phyloP scores from a whole-genome alignment of 2,797 vertebrate species.

The Sebastes aleutianus region DNA sequence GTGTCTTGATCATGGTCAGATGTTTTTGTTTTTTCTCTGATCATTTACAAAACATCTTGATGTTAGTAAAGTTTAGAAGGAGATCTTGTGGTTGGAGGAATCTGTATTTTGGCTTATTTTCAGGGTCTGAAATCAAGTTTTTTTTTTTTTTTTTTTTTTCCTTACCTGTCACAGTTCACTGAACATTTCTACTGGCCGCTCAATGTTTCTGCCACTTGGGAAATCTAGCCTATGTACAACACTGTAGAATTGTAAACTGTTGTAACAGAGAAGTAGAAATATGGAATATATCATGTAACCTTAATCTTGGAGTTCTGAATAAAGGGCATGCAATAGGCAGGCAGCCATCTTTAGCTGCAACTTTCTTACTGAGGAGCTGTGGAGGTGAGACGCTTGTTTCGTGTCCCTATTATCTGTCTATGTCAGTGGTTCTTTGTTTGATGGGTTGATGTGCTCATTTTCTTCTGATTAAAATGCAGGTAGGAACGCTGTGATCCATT shows the following conservation, averaged over 20 bases:
- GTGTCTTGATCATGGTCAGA: neutral
- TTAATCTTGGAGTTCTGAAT: no score
- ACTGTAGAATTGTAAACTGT: no score
- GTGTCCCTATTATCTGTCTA: neutral
- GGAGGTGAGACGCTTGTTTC: neutral
- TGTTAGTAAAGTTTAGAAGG: neutral
- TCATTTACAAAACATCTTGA: neutral
- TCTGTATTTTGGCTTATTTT: neutral
- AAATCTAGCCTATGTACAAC: no score
- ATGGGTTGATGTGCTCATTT: neutral
- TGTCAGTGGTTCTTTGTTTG: neutral
- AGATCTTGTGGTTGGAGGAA: neutral
- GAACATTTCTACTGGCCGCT: no score
- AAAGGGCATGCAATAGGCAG: neutral
- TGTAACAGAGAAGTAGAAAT: no score
- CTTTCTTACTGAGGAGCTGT: neutral
- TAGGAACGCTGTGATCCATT: neutral
- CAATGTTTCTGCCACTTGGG: no score
- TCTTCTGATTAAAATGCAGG: constrained; percentile 16
- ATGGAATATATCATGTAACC: no score
- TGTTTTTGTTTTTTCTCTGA: rapidly evolving
- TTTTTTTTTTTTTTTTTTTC: no score
- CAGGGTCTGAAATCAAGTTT: neutral
- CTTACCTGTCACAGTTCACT: no score
- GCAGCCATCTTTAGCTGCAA: neutral